Conservation (phyloP, 2,113 vertebrate species). For the Thamnophis sirtalis region DNA sequence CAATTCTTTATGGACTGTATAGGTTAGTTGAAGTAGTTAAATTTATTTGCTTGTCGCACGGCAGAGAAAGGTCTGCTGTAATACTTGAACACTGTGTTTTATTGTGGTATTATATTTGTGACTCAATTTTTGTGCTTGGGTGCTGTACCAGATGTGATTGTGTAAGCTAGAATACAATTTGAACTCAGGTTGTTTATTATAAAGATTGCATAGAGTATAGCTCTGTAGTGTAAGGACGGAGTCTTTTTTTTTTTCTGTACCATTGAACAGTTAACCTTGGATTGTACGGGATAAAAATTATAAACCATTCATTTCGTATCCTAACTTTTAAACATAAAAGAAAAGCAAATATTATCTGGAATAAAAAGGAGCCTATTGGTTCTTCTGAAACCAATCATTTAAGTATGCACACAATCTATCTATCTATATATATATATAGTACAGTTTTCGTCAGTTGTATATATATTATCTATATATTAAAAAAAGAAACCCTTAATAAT, state of each 20-base stretch:
- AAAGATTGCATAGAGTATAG: slow-evolving; percentile 72
- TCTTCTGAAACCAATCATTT: slow-evolving; percentile 58
- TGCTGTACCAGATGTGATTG: slow-evolving; percentile 75
- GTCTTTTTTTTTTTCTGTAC: slow-evolving; percentile 63
- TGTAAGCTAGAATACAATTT: slow-evolving; percentile 81
- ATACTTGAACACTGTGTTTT: slow-evolving; percentile 82
- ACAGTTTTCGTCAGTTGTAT: slow-evolving; percentile 31
- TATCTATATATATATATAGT: slow-evolving; percentile 38
- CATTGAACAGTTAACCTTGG: slow-evolving; percentile 70
- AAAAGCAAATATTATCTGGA: slow-evolving; percentile 14
- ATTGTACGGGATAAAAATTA: slow-evolving; percentile 51
- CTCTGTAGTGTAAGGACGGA: slow-evolving; percentile 70
- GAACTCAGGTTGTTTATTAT: slow-evolving; percentile 83
- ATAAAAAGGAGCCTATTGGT: slow-evolving; percentile 42
- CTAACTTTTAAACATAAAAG: neutral
- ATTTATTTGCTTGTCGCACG: slow-evolving; percentile 77
- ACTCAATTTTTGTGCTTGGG: slow-evolving; percentile 82
- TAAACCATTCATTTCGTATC: slow-evolving; percentile 8
- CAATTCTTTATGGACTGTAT: slow-evolving; percentile 80
- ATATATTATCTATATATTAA: slow-evolving; percentile 66
- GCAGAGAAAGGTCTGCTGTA: slow-evolving; percentile 71
- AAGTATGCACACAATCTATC: slow-evolving; percentile 52
- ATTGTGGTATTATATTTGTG: slow-evolving; percentile 86
- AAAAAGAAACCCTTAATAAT: slow-evolving; percentile 52
- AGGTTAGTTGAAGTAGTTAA: slow-evolving; percentile 76